Conservation (phyloP, 1,140 invertebrate genomes). For the Caenorhabditis remanei region DNA sequence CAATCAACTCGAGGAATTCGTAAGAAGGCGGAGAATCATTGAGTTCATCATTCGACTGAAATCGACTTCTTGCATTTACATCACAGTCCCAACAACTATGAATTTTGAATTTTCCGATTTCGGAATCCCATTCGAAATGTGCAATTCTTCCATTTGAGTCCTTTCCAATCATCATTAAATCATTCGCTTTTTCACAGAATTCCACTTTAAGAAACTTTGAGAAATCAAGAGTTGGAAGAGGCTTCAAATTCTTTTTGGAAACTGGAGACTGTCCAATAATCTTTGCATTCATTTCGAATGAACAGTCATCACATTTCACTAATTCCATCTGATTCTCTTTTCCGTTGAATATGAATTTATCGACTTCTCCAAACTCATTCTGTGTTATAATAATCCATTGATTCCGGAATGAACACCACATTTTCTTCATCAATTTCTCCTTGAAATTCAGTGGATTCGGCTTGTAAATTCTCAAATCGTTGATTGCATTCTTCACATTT, state of each 20-base stretch:
- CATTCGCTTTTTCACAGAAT: conserved; percentile 9
- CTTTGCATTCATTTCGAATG: neutral
- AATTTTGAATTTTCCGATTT: neutral
- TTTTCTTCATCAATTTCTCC: conserved; percentile 24
- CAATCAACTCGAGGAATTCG: neutral
- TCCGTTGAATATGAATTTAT: conserved; percentile 24
- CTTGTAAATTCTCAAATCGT: neutral
- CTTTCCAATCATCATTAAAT: neutral
- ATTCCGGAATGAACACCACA: neutral
- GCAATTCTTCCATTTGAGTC: neutral
- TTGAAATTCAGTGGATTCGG: conserved; percentile 8
- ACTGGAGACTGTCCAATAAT: neutral
- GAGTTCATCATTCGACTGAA: neutral
- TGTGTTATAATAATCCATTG: conserved; percentile 8
- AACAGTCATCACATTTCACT: conserved; percentile 11
- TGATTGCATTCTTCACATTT: neutral
- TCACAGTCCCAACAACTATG: neutral
- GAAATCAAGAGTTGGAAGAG: neutral
- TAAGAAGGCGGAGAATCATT: neutral
- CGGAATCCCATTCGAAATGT: conserved; percentile 1
- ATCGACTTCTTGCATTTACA: neutral
- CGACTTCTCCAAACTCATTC: conserved; percentile 12
- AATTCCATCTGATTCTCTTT: conserved; percentile 12
- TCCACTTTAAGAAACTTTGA: conserved; percentile 7
- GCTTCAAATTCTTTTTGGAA: neutral